Conservation (phyloP, 2,797 vertebrate genomes). For the Iguana delicatissima region DNA sequence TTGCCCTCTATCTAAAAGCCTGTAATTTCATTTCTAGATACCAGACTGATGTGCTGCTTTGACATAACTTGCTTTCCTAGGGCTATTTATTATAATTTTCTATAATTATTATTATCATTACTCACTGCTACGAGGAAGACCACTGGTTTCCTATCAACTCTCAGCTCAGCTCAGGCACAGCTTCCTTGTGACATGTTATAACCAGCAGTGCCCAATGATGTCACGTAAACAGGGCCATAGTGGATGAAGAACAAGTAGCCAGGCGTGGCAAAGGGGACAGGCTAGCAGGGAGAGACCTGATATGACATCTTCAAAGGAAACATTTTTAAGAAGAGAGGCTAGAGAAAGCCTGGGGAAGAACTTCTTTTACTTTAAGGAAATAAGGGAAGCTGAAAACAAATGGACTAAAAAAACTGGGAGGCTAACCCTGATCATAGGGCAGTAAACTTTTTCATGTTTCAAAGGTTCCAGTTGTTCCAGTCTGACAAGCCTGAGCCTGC, state of each 20-base stretch:
- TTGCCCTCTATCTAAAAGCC: not conserved
- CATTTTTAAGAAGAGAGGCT: not conserved
- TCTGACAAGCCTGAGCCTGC: too few species aligned
- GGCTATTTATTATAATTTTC: conserved; percentile 18
- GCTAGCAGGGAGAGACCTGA: not conserved
- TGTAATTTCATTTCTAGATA: conserved; percentile 17
- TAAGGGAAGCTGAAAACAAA: not conserved
- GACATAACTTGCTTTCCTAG: not conserved
- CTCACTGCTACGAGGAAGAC: not conserved
- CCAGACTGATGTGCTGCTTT: not conserved
- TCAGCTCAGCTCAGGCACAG: not conserved
- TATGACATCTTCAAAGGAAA: not conserved
- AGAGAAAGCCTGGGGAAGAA: not conserved
- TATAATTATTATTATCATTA: not conserved
- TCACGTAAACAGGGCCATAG: not conserved
- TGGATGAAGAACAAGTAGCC: not conserved
- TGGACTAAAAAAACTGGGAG: not conserved
- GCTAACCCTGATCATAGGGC: not conserved
- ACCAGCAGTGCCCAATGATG: not conserved
- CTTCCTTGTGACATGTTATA: too few species aligned
- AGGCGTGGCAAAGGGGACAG: not conserved
- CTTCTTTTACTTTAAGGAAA: not conserved
- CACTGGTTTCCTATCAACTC: not conserved
- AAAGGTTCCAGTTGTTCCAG: too few species aligned
- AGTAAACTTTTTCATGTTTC: not conserved